Percentiles rank a stretch among this genome's conserved stretches.
Conservation (phyloP, 2,113 vertebrate species). For the Engystomops pustulosus region DNA sequence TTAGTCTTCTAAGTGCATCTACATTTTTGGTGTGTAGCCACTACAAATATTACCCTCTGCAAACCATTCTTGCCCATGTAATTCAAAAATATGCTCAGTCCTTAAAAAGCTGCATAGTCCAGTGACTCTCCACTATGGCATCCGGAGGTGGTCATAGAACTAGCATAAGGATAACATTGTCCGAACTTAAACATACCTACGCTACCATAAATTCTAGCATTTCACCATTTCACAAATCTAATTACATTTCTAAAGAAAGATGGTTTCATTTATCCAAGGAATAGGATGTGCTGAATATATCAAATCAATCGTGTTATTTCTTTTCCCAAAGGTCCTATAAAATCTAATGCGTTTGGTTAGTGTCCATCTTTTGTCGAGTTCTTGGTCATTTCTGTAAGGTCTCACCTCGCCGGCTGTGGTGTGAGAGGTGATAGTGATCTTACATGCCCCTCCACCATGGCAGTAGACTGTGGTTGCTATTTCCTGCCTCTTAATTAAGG, state of each 20-base stretch:
- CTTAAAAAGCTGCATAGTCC: neutral
- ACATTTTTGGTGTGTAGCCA: neutral
- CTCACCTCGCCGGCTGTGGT: conserved; percentile 96
- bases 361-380: neutral
- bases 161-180: neutral
- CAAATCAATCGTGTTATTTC: neutral
- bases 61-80: too few species aligned
- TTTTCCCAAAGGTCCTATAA: neutral
- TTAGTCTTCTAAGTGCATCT: neutral
- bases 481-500: conserved; percentile 87
- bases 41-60: neutral
- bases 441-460: conserved; percentile 95
- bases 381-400: neutral
- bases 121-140: too few species aligned
- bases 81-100: neutral
- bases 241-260: too few species aligned
- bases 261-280: too few species aligned
- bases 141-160: neutral
- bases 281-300: neutral
- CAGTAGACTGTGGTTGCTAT: conserved; percentile 94
- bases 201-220: too few species aligned
- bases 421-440: conserved; percentile 95
- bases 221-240: too few species aligned
- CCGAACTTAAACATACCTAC: too few species aligned
- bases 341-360: neutral